A percentile compares a stretch with the other conserved stretches of the same genome.
Evolutionary conservation across 2,888 invertebrate genomes (phyloP).

Genomic region (Cremastinae sp.): DNA sequence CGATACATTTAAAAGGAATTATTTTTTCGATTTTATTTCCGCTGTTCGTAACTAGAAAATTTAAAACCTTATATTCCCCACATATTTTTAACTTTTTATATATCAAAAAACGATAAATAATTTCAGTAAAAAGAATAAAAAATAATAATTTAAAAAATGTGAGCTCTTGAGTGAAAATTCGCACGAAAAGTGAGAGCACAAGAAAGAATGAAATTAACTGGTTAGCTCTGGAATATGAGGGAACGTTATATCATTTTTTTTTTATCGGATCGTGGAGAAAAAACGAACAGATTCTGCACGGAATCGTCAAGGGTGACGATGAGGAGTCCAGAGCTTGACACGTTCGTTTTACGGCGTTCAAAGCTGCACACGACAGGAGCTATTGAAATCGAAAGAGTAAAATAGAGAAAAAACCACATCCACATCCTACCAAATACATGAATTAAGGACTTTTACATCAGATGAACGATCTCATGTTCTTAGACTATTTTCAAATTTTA

Average conservation of each 20-base stretch:
- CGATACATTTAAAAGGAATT: too few relatives aligned
- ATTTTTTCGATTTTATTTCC: too few relatives aligned
- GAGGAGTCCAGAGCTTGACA: conserved; percentile 35
- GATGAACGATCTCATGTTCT: too few relatives aligned
- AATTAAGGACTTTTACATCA: neutral
- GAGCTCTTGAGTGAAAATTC: neutral
- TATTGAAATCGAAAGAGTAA: conserved; percentile 29
- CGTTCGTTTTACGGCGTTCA: conserved; percentile 51
- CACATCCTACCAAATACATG: neutral
- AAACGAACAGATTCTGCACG: conserved; percentile 6
- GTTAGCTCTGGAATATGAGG: neutral
- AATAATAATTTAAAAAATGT: neutral
- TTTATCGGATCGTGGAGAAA: neutral
- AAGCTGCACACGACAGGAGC: conserved; percentile 45
- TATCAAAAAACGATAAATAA: neutral
- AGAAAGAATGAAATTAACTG: conserved; percentile 3
- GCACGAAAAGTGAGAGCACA: neutral
- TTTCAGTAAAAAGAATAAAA: neutral
- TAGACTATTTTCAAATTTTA: too few relatives aligned
- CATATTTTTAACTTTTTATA: neutral
- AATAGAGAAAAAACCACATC: neutral
- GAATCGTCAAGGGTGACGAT: conserved; percentile 34
- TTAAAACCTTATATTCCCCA: neutral
- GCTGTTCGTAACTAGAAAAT: too few relatives aligned
- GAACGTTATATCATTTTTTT: neutral